A percentile compares a stretch with the other conserved stretches of the same genome.
Conservation (phyloP, 1,140 invertebrate genomes). For the Aphaenogaster rudis region DNA sequence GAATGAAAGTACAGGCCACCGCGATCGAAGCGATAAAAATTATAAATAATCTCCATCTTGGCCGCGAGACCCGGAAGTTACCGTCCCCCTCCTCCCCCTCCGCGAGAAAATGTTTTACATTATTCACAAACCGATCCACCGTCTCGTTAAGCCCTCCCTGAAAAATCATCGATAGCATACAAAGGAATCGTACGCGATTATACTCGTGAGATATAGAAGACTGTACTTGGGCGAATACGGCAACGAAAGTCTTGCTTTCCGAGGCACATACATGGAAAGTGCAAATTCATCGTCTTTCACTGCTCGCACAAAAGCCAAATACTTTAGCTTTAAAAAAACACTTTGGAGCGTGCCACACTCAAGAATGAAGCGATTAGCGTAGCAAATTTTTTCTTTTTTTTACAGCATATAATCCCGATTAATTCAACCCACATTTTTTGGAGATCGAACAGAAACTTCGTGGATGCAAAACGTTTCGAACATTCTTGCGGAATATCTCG, state of each 20-base stretch:
- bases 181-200: conserved; percentile 47
- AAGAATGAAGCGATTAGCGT: conserved; percentile 9
- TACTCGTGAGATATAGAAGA: conserved; percentile 43
- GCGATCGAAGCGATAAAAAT: conserved; percentile 38
- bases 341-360: conserved; percentile 18
- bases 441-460: neutral
- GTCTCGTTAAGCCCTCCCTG: conserved; percentile 50
- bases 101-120: conserved; percentile 42
- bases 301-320: conserved; percentile 17
- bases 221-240: conserved; percentile 28
- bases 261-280: conserved; percentile 57
- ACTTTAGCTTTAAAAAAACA: neutral
- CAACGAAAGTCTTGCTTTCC: conserved; percentile 52
- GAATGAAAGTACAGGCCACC: conserved; percentile 56
- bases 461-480: neutral
- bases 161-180: conserved; percentile 53
- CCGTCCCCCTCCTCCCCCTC: neutral
- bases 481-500: conserved; percentile 8
- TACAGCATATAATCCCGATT: conserved; percentile 2
- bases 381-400: neutral
- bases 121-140: conserved; percentile 59
- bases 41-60: conserved; percentile 41
- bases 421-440: conserved; percentile 1
- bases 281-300: conserved; percentile 40
- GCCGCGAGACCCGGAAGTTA: conserved; percentile 48